These are phyloP conservation scores for Spongilla lacustris DNA, from an alignment of 37 sponge, comb jelly and placozoan species.

Conservation along the genomic window DNA sequence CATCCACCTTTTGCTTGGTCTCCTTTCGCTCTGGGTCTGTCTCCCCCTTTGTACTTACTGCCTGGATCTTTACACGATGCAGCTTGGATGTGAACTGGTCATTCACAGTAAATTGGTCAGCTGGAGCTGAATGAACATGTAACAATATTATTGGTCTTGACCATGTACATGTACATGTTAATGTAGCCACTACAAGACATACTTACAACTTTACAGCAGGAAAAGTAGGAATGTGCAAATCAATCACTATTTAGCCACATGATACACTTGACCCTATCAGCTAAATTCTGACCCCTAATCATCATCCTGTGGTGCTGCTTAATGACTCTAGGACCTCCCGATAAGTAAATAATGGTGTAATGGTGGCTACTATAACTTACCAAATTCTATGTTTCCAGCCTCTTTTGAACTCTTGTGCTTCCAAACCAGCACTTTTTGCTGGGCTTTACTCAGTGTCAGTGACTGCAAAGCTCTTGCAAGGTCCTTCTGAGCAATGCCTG, in stretches of 20 bases:
- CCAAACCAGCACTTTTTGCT: conserved; percentile 85
- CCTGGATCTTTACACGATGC: conserved; percentile 93
- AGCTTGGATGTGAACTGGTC: conserved; percentile 97
- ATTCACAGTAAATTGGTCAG: conserved; percentile 91
- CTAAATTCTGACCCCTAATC: too few species aligned
- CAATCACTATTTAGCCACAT: too few species aligned
- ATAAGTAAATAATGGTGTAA: too few species aligned
- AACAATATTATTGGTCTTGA: background rate
- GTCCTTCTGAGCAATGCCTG: conserved; percentile 87
- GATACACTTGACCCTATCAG: too few species aligned
- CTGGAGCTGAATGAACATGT: conserved; percentile 23
- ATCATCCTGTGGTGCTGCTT: too few species aligned
- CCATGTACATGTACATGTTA: background rate
- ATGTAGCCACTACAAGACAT: too few species aligned
- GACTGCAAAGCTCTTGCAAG: conserved; percentile 90
- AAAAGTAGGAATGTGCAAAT: too few species aligned
- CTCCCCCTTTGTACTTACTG: conserved; percentile 90
- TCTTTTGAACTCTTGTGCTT: conserved; percentile 32
- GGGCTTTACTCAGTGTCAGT: conserved; percentile 83
- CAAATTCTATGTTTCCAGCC: conserved; percentile 8
- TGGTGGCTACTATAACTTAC: too few species aligned
- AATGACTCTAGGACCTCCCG: too few species aligned
- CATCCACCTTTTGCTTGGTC: conserved; percentile 97
- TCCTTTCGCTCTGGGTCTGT: conserved; percentile 96
- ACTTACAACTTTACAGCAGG: too few species aligned